Percentiles rank a stretch among this genome's conserved stretches.
phyloP scores from a whole-genome alignment of 1,140 invertebrate species.

The Brachionus paranguensis region DNA sequence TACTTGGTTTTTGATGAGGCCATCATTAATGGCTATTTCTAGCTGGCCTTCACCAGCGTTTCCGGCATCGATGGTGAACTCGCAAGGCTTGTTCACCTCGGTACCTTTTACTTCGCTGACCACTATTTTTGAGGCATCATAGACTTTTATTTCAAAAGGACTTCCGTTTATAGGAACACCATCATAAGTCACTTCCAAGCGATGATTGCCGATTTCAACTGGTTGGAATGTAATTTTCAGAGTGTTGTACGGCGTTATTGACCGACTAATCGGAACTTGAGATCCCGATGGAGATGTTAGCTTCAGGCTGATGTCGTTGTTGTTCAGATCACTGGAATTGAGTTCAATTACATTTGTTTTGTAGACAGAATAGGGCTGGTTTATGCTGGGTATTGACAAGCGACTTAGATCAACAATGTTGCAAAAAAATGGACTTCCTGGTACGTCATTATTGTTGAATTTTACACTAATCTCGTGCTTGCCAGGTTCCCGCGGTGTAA shows the following conservation, averaged over 20 bases:
- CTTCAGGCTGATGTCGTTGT: background rate
- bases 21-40: slow-evolving; percentile 40
- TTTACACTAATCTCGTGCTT: slow-evolving; percentile 74
- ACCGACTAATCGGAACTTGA: background rate
- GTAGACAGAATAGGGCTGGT: background rate
- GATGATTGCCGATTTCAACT: slow-evolving; percentile 38
- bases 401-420: slow-evolving; percentile 44
- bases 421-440: slow-evolving; percentile 45
- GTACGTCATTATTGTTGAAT: slow-evolving; percentile 70
- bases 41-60: slow-evolving; percentile 69
- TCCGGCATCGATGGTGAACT: slow-evolving; percentile 78
- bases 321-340: background rate
- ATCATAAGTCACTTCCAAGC: background rate
- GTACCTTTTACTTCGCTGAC: slow-evolving; percentile 1
- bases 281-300: background rate
- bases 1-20: slow-evolving; percentile 37
- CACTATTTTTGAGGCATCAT: slow-evolving; percentile 12
- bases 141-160: slow-evolving; percentile 33
- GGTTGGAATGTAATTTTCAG: slow-evolving; percentile 21
- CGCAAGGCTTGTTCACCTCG: slow-evolving; percentile 15
- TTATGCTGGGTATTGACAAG: slow-evolving; percentile 42
- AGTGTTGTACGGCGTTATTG: background rate
- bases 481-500: slow-evolving; percentile 47
- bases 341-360: slow-evolving; percentile 13
- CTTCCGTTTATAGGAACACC: background rate